Evolutionary conservation across 2,113 vertebrate species (phyloP), one percentile per base, ranked within the genome.

Genomic region (Condylura cristata): DNA sequence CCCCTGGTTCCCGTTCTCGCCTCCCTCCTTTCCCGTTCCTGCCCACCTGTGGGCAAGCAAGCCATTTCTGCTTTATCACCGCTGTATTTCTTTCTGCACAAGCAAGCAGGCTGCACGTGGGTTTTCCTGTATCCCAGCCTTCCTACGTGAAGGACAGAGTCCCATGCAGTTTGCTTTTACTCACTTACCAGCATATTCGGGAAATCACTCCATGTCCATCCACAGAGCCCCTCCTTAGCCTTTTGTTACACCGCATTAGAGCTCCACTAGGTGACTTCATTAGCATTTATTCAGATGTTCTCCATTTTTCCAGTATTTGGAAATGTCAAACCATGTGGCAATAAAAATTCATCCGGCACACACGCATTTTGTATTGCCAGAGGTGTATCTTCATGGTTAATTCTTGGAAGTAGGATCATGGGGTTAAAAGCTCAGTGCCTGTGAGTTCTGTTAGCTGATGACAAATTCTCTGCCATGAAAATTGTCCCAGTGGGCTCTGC

Each of bases 1-100:
- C 60, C 6, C 7, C 16, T 75, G 51, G 26, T 44, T 68, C 13
- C 26, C 74, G 60, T 58, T 72, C 32, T 79, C 24, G n/a, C 46
- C 30, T 51, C 39, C 8, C 44, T 81, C 82, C 71, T 94, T 86
- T 16, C 22, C 39, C 82, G 18, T 71, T 70, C 39, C 30, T 61
- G 10, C n/a, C 56, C 5, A 87, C 13, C 1, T 79, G 4, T 37
- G 72, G 30, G 46, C 60, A 56, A 86, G 61, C 30, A 83, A 83
- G n/a, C 32, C 53, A 79, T 60, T 93, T 93, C 34, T 84, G 44
- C 18, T 72, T 88, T 84, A 71, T 78, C 39, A 48, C 83, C 88
- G 41, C n/a, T 79, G 44, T 44, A 71, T 92, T 82, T 70, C 16
- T 81, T 88, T 86, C 66, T 87, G 37, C n/a, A 72, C 22, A 88